Evolutionary conservation across 2,797 vertebrate species (phyloP).

Genomic region (Halcyon leucocephala): DNA sequence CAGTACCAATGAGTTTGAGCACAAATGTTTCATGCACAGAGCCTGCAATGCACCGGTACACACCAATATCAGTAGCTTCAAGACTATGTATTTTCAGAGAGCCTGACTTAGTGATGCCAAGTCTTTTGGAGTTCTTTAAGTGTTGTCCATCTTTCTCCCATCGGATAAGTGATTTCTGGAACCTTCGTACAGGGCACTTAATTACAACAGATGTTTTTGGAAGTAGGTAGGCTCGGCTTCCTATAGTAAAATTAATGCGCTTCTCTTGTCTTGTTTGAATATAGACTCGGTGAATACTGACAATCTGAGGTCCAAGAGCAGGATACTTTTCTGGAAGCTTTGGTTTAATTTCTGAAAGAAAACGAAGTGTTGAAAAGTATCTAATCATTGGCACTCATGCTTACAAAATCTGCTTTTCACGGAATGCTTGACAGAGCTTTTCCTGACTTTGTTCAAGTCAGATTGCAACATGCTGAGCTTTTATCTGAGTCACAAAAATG

Average conservation of each 20-base stretch:
- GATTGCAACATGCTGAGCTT: conserved; percentile 19
- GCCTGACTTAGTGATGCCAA: conserved; percentile 86
- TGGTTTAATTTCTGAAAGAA: conserved; percentile 78
- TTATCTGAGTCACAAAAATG: conserved; percentile 45
- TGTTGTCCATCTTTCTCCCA: conserved; percentile 88
- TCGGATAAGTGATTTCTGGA: conserved; percentile 84
- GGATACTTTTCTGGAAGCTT: conserved; percentile 67
- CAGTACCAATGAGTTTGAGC: conserved; percentile 88
- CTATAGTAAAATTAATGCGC: conserved; percentile 88
- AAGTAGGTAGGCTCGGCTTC: conserved; percentile 89
- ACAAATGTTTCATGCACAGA: conserved; percentile 82
- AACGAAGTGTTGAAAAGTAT: conserved; percentile 22
- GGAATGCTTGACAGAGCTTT: neutral
- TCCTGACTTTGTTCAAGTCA: neutral
- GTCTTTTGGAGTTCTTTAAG: conserved; percentile 82
- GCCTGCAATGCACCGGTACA: conserved; percentile 87
- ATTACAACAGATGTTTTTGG: conserved; percentile 90
- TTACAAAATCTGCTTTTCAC: neutral
- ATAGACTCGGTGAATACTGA: conserved; percentile 83
- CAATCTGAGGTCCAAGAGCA: conserved; percentile 79
- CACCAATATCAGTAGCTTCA: conserved; percentile 79
- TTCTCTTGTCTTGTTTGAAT: conserved; percentile 89
- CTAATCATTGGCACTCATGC: neutral
- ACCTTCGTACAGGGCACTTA: conserved; percentile 87
- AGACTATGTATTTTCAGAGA: conserved; percentile 88